Conservation (phyloP, 2,797 vertebrate species). For the Esox lucius region DNA sequence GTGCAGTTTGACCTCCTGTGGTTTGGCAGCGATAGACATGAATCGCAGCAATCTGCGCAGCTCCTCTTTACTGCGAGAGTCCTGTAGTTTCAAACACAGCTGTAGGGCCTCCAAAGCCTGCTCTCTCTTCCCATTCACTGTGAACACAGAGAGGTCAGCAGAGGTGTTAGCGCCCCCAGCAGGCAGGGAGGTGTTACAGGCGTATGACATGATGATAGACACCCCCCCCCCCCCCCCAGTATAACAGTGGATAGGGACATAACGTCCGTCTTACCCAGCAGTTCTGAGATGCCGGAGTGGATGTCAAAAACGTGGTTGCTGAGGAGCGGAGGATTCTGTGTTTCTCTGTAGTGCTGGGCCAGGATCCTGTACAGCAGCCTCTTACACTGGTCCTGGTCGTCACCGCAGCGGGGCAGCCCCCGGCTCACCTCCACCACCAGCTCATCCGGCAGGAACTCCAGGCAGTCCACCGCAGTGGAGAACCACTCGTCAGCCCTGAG, state of each 20-base stretch:
- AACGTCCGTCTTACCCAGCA: conserved; percentile 81
- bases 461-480: conserved; percentile 88
- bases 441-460: conserved; percentile 91
- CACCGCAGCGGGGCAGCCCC: conserved; percentile 79
- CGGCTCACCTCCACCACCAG: conserved; percentile 92
- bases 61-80: conserved; percentile 90
- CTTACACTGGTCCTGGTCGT: conserved; percentile 82
- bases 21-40: conserved; percentile 87
- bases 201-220: background rate
- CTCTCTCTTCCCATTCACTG: conserved; percentile 93
- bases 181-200: background rate
- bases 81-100: conserved; percentile 91
- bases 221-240: too few relatives aligned
- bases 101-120: conserved; percentile 92
- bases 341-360: conserved; percentile 81
- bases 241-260: background rate
- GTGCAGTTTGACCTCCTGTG: conserved; percentile 85
- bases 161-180: background rate
- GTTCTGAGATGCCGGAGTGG: conserved; percentile 90
- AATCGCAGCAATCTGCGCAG: conserved; percentile 90
- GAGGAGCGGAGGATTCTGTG: conserved; percentile 82
- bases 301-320: conserved; percentile 88
- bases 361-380: conserved; percentile 84
- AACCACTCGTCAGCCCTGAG: conserved; percentile 93
- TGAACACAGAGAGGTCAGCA: background rate